Conservation (phyloP, 2,797 vertebrate genomes). For the Falco biarmicus region DNA sequence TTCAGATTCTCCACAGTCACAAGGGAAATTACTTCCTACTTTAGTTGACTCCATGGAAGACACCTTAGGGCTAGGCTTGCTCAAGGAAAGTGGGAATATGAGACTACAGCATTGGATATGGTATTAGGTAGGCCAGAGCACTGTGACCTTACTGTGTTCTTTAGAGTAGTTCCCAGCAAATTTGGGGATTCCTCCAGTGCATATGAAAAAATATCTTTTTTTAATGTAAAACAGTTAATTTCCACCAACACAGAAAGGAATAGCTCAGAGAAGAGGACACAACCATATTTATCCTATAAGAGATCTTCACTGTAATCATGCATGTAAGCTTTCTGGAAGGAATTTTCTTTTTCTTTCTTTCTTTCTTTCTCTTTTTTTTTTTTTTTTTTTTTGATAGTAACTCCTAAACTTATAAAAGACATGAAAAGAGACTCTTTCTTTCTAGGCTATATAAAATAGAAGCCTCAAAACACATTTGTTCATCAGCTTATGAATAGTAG, state of each 20-base stretch:
- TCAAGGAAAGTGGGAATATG: background rate
- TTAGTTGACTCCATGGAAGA: background rate
- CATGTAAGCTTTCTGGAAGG: background rate
- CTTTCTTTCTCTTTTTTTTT: too few relatives aligned
- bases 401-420: background rate
- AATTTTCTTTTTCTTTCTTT: background rate
- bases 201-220: background rate
- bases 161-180: background rate
- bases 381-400: background rate
- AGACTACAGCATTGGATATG: conserved; percentile 22
- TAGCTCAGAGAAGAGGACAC: background rate
- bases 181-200: background rate
- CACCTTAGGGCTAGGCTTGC: background rate
- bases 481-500: background rate
- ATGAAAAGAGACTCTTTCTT: background rate
- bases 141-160: background rate
- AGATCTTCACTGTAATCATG: background rate
- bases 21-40: background rate
- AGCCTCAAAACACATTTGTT: background rate
- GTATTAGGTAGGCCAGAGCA: background rate
- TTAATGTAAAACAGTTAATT: background rate
- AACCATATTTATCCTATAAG: background rate
- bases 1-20: background rate
- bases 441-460: background rate
- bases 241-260: background rate